A percentile compares a stretch with the other conserved stretches of the same genome.
These are phyloP conservation scores for Manacus vitellinus DNA, from an alignment of 2,113 vertebrate genomes.

Conservation along the genomic window DNA sequence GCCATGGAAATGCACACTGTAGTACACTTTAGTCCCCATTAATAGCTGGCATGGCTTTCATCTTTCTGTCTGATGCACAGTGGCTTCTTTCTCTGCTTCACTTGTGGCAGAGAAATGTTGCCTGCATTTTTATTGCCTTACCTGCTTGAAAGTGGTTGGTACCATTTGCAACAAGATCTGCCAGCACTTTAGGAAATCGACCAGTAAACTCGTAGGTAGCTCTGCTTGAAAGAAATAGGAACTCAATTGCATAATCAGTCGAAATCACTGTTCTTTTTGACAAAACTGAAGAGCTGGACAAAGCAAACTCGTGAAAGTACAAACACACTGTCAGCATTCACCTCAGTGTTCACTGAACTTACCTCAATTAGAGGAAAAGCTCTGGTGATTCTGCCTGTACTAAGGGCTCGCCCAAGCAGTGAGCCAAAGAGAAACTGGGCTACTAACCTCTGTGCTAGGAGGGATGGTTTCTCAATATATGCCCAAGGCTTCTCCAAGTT, in stretches of 20 bases:
- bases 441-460: not conserved
- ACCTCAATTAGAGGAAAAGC: not conserved
- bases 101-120: constrained; percentile 70
- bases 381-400: not conserved
- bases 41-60: constrained; percentile 76
- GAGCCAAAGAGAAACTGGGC: not conserved
- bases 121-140: constrained; percentile 73
- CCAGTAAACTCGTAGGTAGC: not conserved
- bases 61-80: constrained; percentile 50
- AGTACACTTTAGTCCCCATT: constrained; percentile 60
- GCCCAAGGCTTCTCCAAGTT: not conserved
- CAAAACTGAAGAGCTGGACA: not conserved
- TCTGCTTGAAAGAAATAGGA: not conserved
- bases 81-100: constrained; percentile 68
- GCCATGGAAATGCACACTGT: constrained; percentile 60
- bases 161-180: not conserved
- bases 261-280: not conserved
- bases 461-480: not conserved
- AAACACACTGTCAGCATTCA: not conserved
- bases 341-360: not conserved
- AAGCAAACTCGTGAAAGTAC: not conserved
- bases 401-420: not conserved
- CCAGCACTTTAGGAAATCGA: not conserved
- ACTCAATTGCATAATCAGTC: not conserved
- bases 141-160: constrained; percentile 55